Conservation (phyloP, 2,888 invertebrate species). For the Ypsolopha sequella region DNA sequence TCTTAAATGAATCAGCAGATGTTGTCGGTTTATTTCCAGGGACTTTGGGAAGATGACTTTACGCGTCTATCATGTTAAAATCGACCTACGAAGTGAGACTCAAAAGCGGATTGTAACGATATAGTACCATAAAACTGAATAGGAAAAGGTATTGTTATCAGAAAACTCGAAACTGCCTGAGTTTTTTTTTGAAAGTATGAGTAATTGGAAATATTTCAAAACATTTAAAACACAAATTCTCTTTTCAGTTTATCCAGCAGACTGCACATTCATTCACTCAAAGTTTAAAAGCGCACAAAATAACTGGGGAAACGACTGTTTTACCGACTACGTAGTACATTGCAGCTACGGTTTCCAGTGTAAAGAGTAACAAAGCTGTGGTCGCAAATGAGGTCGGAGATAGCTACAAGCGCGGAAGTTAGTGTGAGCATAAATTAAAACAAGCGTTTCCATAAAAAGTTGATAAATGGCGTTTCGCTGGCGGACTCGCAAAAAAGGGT, state of each 20-base stretch:
- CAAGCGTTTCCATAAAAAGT: conserved; percentile 65
- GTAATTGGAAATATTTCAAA: background rate
- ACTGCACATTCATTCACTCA: background rate
- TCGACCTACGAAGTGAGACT: too few species aligned
- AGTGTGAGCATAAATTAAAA: conserved; percentile 67
- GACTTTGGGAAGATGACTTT: too few species aligned
- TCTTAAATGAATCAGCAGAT: too few species aligned
- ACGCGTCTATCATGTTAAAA: too few species aligned
- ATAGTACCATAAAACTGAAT: too few species aligned
- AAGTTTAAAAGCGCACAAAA: conserved; percentile 1
- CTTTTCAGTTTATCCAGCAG: background rate
- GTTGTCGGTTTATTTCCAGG: too few species aligned
- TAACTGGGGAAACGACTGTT: background rate
- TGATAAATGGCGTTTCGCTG: conserved; percentile 64
- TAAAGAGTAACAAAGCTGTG: conserved; percentile 47
- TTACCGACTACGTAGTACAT: background rate
- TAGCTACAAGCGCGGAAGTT: conserved; percentile 53
- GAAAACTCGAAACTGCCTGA: too few species aligned
- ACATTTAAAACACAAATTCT: background rate
- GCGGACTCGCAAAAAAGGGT: conserved; percentile 54
- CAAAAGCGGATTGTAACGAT: too few species aligned
- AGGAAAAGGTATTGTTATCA: too few species aligned
- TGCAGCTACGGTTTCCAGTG: conserved; percentile 16
- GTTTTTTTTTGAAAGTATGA: too few species aligned
- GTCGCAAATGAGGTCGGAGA: conserved; percentile 58